A percentile compares a stretch with the other conserved stretches of the same genome.
Conservation (phyloP, 2,113 vertebrate species). For the Tragelaphus strepsiceros region DNA sequence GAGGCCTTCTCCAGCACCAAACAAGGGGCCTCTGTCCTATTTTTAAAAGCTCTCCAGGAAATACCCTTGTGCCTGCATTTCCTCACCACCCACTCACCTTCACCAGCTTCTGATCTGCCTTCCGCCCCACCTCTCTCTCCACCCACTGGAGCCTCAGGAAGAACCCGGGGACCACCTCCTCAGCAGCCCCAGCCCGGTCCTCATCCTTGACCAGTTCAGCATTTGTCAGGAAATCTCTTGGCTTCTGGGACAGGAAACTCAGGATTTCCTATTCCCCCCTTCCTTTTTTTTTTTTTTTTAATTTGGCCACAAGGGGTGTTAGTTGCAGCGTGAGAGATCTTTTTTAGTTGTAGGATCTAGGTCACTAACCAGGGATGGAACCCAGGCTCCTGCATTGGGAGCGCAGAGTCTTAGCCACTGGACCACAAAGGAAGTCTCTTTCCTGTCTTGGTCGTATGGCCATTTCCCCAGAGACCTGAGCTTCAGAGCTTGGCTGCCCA, state of each 20-base stretch:
- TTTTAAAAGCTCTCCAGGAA: slow-evolving; percentile 63
- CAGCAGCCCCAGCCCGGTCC: neutral
- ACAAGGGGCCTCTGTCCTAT: neutral
- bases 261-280: neutral
- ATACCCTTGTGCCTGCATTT: slow-evolving; percentile 27
- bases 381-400: neutral
- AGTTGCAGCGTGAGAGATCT: neutral
- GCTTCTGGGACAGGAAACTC: neutral
- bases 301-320: neutral
- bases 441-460: neutral
- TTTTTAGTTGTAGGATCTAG: neutral
- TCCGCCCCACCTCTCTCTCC: neutral
- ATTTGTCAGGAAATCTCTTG: neutral
- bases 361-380: neutral
- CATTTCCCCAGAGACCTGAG: neutral
- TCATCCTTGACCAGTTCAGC: neutral
- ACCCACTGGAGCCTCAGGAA: slow-evolving; percentile 12
- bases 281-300: neutral
- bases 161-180: neutral
- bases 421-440: neutral
- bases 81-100: slow-evolving; percentile 7
- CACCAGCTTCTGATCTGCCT: neutral
- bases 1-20: neutral
- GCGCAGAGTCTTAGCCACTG: neutral
- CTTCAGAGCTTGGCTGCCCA: too few species aligned